Evolutionary conservation across 2,888 invertebrate species (phyloP), one percentile per base, ranked within the genome.

Genomic region (Silvanus unidentatus): DNA sequence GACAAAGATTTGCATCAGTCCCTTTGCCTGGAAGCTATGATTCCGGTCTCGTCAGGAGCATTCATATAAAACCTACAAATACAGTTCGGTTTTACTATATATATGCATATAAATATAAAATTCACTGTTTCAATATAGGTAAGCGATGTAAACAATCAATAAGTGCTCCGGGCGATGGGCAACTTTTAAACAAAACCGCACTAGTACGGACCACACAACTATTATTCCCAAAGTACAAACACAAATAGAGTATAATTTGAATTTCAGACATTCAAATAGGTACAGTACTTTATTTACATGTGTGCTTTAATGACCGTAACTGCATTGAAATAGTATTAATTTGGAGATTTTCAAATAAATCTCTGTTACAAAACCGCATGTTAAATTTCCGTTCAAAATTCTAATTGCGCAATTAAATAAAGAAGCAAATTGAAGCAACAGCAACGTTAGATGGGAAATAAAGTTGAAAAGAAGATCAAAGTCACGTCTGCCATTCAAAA

Each of bases 101-200:
- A 22, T 22, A 22, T 22, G 22, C 8, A 22, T 22, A 8, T 22
- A 22, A 5, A 22, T 22, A 22, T 22, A 22, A 8, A 59, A 56
- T 51, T 57, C 57, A 58, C 58, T 61, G 59, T 62, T 62, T 59
- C 62, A 60, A 61, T 60, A 60, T 63, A 64, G 63, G 63, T 63
- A 58, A 63, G 54, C 55, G 59, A 55, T 54, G 58, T 56, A 60
- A 61, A 59, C 60, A 60, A 56, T 60, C 60, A 53, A 58, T 57
- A 59, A n/a, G 50, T 46, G 55, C 54, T 50, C 30, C 43, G 39
- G 51, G 55, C 55, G n/a, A n/a, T 50, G 47, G 47, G 47, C 49
- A 48, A 57, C 51, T 49, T 54, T 53, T 55, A 52, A 51, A 56
- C 51, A 56, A 56, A 54, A 46, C 53, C 45, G n/a, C n/a, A 39